Evolutionary conservation across 1,140 invertebrate species (phyloP), one percentile per base, ranked within the genome.

Genomic region (Tetramorium alpestre): DNA sequence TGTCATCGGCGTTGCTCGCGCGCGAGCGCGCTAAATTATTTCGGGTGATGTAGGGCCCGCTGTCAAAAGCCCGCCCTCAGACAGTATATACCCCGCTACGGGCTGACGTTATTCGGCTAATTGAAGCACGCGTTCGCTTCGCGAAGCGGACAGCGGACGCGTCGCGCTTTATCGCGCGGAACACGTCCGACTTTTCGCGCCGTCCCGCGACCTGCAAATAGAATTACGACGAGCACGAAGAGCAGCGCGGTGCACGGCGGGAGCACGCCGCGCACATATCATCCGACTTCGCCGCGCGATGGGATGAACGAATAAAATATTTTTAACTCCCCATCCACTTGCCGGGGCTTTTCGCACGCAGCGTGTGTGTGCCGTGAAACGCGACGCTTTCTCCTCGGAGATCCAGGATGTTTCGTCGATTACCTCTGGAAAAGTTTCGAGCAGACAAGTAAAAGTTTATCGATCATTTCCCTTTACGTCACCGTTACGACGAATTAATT

Each of bases 71-170:
- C 41, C 47, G 22, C 33, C 13, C 58, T 25, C 54, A 16, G 11
- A 22, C 38, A 22, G 41, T 49, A 49, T 47, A 85, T 49, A 75
- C 75, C 18, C 54, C 7, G 28, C 5, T n/a, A 47, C 41, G 41
- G n/a, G n/a, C 41, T n/a, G n/a, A 33, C 75, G 75, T 80, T 78
- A 78, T 58, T 65, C 47, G 70, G 70, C 47, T 85, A 85, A 85
- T 85, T 85, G 64, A 80, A 86, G 62, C 85, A 25, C 75, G 75
- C 78, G 75, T 67, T 64, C 70, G 69, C 85, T 58, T 60, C 62
- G 70, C 10, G 72, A 18, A 28, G 60, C 25, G 8, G 33, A 62
- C 60, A 18, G 0, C 58, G 41, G 44, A 25, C 22, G 38, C 54
- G 38, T 16, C n/a, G 44, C 22, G 49, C 62, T 85, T 85, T 77